Percentiles rank a stretch among this genome's conserved stretches.
phyloP scores from a whole-genome alignment of 2,797 vertebrate species.

The Amblyopsis hoosieri region DNA sequence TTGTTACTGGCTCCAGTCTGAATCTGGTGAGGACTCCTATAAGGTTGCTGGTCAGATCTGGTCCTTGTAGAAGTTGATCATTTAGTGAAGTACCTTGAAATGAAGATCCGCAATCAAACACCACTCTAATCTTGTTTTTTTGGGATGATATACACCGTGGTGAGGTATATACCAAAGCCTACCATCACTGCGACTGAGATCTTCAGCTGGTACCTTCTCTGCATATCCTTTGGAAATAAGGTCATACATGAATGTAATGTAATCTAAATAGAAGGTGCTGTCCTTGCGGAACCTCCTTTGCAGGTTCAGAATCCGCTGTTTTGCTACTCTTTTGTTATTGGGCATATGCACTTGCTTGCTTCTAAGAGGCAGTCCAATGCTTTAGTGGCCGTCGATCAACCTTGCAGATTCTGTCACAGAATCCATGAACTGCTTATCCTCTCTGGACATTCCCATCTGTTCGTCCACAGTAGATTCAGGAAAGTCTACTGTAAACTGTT shows the following conservation, averaged over 20 bases:
- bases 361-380: constrained; percentile 9
- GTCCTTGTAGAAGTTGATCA: constrained; percentile 22
- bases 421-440: constrained; percentile 21
- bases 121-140: not conserved
- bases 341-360: not conserved
- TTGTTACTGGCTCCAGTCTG: constrained; percentile 2
- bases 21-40: constrained; percentile 21
- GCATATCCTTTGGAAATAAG: constrained; percentile 4
- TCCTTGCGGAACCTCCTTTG: constrained; percentile 7
- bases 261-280: not conserved
- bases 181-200: not conserved
- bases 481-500: constrained; percentile 27
- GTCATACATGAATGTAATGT: constrained; percentile 1
- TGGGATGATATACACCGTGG: constrained; percentile 12
- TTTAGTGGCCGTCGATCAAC: constrained; percentile 12
- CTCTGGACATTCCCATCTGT: constrained; percentile 17
- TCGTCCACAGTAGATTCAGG: constrained; percentile 17
- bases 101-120: constrained; percentile 9
- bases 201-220: constrained; percentile 11
- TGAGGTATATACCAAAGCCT: constrained; percentile 19
- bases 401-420: not conserved
- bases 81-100: constrained; percentile 17
- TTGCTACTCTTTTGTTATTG: not conserved
- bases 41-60: constrained; percentile 13
- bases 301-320: not conserved